Evolutionary conservation across 1,140 invertebrate genomes (phyloP), one percentile per base, ranked within the genome.

Genomic region (Drosophila quadrilineata): DNA sequence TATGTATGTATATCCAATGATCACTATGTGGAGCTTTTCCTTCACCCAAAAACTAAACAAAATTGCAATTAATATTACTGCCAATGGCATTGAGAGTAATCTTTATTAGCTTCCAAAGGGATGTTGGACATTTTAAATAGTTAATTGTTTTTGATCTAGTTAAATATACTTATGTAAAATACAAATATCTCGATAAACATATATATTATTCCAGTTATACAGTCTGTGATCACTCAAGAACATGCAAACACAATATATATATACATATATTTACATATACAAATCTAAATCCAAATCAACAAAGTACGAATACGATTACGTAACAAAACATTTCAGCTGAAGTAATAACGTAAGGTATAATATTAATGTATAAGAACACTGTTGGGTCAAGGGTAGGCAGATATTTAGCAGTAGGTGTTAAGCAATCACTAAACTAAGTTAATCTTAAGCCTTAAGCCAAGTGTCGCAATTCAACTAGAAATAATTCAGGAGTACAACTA

Each of bases 361-460:
- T 35, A 73, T 49, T 60, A 60, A 82, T 41, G 0, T 14, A 2
- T 77, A 66, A 53, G 26, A 68, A 50, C 79, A 85, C 79, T 85
- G 79, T 71, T 50, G 70, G 66, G 75, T 68, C 53, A 62, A 71
- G 54, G 79, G 74, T 66, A 53, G 79, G 79, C 80, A 75, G 79
- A 79, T 79, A 49, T 85, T 85, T 85, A 75, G 79, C 79, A 85
- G 79, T 85, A 85, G 79, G 79, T 85, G 38, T 67, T 71, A 85
- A 65, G 74, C 77, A 45, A 50, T 43, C 31, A 24, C 35, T 79
- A 79, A 22, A 43, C 5, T 85, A 79, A 72, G 65, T 9, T 6
- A 26, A 6, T 22, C 24, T 8, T 41, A 58, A 75, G 16, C 9
- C 2, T n/a, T 85, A 73, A 74, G 45, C 21, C 52, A 16, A 70